These are phyloP conservation scores for Nephrotoma guestfalica DNA, from an alignment of 2,888 invertebrate genomes.

Conservation along the genomic window DNA sequence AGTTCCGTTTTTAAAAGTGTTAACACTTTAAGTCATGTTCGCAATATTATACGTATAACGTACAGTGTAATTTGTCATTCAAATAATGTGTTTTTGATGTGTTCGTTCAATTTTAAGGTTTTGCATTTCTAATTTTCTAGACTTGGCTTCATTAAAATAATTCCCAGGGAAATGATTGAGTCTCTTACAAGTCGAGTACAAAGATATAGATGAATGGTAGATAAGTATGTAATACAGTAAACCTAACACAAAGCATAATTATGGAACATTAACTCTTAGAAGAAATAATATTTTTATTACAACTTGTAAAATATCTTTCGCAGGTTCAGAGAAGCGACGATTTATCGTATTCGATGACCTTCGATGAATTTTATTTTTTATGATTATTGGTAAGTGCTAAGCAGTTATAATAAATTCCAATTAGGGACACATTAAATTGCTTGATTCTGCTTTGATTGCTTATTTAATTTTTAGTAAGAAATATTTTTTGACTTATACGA, in stretches of 20 bases:
- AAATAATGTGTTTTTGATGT: not conserved
- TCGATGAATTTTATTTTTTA: not conserved
- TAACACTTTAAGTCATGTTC: not conserved
- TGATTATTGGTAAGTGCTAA: not conserved
- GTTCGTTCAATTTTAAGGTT: not conserved
- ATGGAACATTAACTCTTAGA: not conserved
- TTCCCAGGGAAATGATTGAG: no score
- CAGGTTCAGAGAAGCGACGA: not conserved
- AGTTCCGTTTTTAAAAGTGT: not conserved
- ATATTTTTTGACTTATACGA: not conserved
- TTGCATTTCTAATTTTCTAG: not conserved
- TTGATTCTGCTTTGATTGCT: not conserved
- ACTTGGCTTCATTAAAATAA: not conserved
- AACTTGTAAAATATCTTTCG: not conserved
- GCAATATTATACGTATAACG: not conserved
- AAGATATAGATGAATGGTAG: not conserved
- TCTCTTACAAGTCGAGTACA: no score
- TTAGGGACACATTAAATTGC: not conserved
- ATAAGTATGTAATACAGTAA: not conserved
- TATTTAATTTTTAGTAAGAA: not conserved
- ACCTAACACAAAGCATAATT: not conserved
- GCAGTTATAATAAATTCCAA: not conserved
- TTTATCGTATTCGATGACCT: not conserved
- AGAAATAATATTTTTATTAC: not conserved
- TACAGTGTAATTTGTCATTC: not conserved